Base-by-base conservation (phyloP, 2,797 vertebrate species). In the Diplodus sargus region DNA sequence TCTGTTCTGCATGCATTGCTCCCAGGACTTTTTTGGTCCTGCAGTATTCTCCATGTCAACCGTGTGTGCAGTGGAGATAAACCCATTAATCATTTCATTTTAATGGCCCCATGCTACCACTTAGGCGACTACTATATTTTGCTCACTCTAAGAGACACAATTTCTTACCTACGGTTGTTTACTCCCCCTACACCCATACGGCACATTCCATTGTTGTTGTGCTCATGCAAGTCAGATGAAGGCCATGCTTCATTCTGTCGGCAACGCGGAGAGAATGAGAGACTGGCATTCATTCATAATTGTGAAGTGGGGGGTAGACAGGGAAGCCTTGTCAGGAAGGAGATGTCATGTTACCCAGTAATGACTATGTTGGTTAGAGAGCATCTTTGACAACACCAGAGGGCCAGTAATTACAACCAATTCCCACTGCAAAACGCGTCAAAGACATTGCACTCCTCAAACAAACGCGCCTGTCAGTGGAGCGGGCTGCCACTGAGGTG, bases 361-460 rank as follows among this genome's bases (percentile, higher is more conserved):
- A 96, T 95, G 94, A 95, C 91, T 94, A 91, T 84, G 93, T 94
- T 91, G 93, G 90, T 93, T 88, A 86, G 86, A 93, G 91, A 92
- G 91, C 89, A 88, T 94, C 92, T 92, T 79, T 95, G 94, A 94
- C 93, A 94, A 94, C 90, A 89, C 87, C 83, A 93, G 87, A 92
- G 92, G 94, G 91, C 88, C 90, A 89, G 89, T 95, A 95, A 96
- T 96, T 95, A 95, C 90, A 92, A 90, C 88, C 91, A 89, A 93
- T 93, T 93, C 92, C 90, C 90, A 81, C 83, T 86, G 91, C 85
- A 93, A 89, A 92, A 89, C 67, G 30, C 89, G 84, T 92, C 90
- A 93, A 92, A 94, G 90, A 86, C 92, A 82, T 87, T 54, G 85
- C 84, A 70, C 84, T 90, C 70, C 83, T 90, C 89, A 83, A 89